Evolutionary conservation across 2,888 invertebrate species (phyloP).

Genomic region (Eupithecia insigniata): DNA sequence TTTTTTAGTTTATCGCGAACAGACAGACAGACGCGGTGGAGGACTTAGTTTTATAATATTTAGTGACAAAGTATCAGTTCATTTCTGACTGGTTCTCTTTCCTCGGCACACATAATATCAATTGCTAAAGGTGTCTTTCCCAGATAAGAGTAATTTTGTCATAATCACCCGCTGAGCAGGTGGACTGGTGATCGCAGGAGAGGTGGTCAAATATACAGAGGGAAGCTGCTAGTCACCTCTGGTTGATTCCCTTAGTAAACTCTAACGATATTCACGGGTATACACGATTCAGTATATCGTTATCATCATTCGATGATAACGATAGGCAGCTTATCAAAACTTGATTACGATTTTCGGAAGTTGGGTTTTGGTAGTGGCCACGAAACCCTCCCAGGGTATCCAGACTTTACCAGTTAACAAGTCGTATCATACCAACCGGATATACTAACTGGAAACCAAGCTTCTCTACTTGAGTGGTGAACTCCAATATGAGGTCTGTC

Average conservation of each 20-base stretch:
- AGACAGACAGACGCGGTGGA: too few relatives aligned
- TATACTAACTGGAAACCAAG: background rate
- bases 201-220: background rate
- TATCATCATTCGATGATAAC: background rate
- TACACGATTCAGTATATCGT: too few relatives aligned
- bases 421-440: background rate
- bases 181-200: background rate
- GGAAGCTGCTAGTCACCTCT: background rate
- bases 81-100: background rate
- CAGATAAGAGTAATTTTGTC: background rate
- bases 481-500: background rate
- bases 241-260: background rate
- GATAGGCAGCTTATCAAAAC: background rate
- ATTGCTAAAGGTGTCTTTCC: background rate
- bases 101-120: background rate
- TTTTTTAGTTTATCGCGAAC: too few relatives aligned
- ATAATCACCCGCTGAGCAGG: too few relatives aligned
- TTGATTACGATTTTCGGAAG: background rate
- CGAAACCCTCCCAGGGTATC: background rate
- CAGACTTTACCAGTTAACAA: background rate
- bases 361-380: background rate
- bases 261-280: background rate
- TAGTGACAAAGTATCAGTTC: background rate
- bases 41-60: too few relatives aligned
- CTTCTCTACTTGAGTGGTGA: background rate